These are phyloP conservation scores for Caenorhabditis afra DNA, from an alignment of 2,888 invertebrate genomes.

Conservation along the genomic window DNA sequence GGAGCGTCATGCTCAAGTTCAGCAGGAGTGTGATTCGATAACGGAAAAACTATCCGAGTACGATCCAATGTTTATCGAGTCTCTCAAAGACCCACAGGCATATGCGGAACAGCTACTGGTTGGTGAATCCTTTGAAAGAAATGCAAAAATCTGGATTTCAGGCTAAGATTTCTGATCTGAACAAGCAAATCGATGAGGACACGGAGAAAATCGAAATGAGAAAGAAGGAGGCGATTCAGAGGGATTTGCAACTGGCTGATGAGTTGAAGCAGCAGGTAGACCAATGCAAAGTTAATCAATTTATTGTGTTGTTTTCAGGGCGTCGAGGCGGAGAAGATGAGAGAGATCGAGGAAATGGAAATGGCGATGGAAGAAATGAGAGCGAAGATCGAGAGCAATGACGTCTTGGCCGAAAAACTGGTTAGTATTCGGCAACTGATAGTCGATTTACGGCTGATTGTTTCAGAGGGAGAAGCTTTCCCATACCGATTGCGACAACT, in stretches of 20 bases:
- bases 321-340: constrained; percentile 3
- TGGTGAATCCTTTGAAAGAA: no score
- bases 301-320: constrained; percentile 16
- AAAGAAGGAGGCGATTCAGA: constrained; percentile 5
- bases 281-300: not conserved
- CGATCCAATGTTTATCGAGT: constrained; percentile 34
- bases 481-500: constrained; percentile 1
- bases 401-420: constrained; percentile 11
- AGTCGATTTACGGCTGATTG: not conserved
- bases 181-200: constrained; percentile 39
- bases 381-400: constrained; percentile 13
- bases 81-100: constrained; percentile 19
- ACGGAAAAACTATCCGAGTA: constrained; percentile 19
- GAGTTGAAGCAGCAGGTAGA: constrained; percentile 25
- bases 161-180: constrained; percentile 30
- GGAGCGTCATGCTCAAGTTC: not conserved
- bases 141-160: constrained; percentile 6
- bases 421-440: constrained; percentile 12
- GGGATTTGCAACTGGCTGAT: not conserved
- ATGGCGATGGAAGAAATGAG: constrained; percentile 5
- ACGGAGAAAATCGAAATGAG: constrained; percentile 16
- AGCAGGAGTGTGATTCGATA: constrained; percentile 1
- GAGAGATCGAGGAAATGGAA: constrained; percentile 18
- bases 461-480: constrained; percentile 22
- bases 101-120: constrained; percentile 29